Conservation (phyloP, 2,797 vertebrate genomes). For the Hemitrygon akajei region DNA sequence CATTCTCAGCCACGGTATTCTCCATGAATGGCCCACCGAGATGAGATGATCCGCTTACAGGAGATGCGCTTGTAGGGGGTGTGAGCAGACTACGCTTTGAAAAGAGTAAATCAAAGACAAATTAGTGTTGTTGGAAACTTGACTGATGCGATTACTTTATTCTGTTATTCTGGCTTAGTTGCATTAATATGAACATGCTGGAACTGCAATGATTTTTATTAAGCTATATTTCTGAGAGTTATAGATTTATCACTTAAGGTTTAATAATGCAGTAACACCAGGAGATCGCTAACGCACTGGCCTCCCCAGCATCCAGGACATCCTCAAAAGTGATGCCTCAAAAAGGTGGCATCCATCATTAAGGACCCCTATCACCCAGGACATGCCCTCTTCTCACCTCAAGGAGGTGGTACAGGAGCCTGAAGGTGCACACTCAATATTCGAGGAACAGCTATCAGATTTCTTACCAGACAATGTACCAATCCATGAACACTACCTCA, state of each 20-base stretch:
- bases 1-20: constrained; percentile 34
- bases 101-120: constrained; percentile 36
- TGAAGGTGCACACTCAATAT: no score
- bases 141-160: constrained; percentile 25
- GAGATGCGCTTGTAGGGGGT: constrained; percentile 32
- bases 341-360: no score
- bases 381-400: no score
- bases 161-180: constrained; percentile 7
- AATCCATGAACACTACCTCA: no score
- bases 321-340: no score
- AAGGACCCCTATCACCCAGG: no score
- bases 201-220: neutral
- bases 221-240: neutral
- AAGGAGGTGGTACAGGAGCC: no score
- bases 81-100: constrained; percentile 33
- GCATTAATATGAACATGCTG: constrained; percentile 27
- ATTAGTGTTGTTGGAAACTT: constrained; percentile 30
- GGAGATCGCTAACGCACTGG: neutral
- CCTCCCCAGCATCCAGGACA: no score
- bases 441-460: no score
- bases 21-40: constrained; percentile 30
- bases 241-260: neutral
- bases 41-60: constrained; percentile 32
- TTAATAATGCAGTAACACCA: neutral
- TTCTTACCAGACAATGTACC: no score